Base-by-base conservation (phyloP, 2,888 invertebrate genomes). In the Scaeva pyrastri region DNA sequence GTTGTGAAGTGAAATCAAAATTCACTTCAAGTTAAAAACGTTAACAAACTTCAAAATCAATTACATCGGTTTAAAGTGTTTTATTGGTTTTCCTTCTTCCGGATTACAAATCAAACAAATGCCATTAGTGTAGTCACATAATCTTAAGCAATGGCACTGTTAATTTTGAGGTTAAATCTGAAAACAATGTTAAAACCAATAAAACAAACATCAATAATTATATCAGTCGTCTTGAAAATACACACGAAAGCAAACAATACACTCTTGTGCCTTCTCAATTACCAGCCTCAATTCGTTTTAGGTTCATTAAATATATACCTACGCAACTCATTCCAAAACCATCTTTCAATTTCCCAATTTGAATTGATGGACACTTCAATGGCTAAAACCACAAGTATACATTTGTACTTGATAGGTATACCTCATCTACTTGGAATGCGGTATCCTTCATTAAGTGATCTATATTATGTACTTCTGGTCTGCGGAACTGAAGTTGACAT, bases 361-460 rank as follows among this genome's bases (percentile, higher is more conserved):
- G 31, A 23, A 52, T 31, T n/a, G 5, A 16, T 16, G 11, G n/a
- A 12, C 16, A 36, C 16, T 56, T 36, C 10, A 31, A 16, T 56
- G 16, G 56, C 1, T 41, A 4, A 39, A 39, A 60, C 60, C 41
- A 41, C 60, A 60, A 60, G 16, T 12, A 16, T 2, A 12, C 0
- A 8, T 39, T 31, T 31, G 8, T 31, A 31, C 31, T 31, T 31
- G 31, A 31, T 31, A 31, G 31, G 31, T 31, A 31, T 31, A 31
- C 5, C 31, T 31, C 8, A 39, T 14, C 1, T 31, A 14, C 16
- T 58, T 36, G 19, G 12, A 39, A 21, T 14, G 14, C 21, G 39
- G 14, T 39, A 4, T 39, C 14, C 21, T 60, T 60, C 41, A 60
- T 60, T 60, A 60, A 60, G 41, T 41, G 41, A 41, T 41, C n/a